phyloP scores from a whole-genome alignment of 1,140 invertebrate genomes.

The Euschistus heros region DNA sequence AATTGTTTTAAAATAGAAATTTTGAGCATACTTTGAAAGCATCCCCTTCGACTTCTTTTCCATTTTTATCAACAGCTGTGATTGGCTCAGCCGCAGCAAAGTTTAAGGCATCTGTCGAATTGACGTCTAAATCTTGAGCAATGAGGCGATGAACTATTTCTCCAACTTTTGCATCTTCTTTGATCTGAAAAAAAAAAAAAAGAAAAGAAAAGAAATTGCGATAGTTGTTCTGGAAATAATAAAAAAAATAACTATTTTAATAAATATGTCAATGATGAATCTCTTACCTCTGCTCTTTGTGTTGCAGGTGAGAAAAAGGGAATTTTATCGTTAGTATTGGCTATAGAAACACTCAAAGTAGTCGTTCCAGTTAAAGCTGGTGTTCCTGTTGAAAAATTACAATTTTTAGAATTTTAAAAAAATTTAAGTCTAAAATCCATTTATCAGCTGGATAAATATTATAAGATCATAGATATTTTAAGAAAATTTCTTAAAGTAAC shows the following conservation, averaged over 20 bases:
- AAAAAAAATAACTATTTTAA: too few species aligned
- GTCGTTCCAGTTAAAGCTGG: slow-evolving; percentile 71
- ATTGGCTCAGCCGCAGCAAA: slow-evolving; percentile 61
- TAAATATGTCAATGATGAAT: too few species aligned
- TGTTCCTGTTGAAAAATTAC: slow-evolving; percentile 42
- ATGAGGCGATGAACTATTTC: slow-evolving; percentile 59
- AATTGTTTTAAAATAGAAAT: too few species aligned
- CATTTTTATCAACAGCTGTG: slow-evolving; percentile 69
- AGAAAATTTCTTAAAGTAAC: too few species aligned
- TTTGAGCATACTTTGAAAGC: slow-evolving; percentile 35
- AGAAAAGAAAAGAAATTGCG: background rate
- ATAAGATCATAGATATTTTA: too few species aligned
- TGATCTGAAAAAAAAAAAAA: slow-evolving; percentile 36
- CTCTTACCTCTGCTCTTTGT: slow-evolving; percentile 62
- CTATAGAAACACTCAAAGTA: slow-evolving; percentile 61
- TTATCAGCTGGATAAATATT: too few species aligned
- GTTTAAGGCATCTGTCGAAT: slow-evolving; percentile 51
- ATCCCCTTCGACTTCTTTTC: slow-evolving; percentile 51
- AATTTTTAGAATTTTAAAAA: too few species aligned
- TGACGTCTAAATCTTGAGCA: slow-evolving; percentile 72
- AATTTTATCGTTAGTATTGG: slow-evolving; percentile 80
- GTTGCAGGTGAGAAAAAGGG: slow-evolving; percentile 73
- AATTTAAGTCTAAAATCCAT: too few species aligned
- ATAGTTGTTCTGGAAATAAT: too few species aligned
- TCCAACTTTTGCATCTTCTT: slow-evolving; percentile 63